Percentiles rank a stretch among this genome's conserved stretches.
These are phyloP conservation scores for Anseranas semipalmata DNA, from an alignment of 2,113 vertebrate species.

Conservation along the genomic window DNA sequence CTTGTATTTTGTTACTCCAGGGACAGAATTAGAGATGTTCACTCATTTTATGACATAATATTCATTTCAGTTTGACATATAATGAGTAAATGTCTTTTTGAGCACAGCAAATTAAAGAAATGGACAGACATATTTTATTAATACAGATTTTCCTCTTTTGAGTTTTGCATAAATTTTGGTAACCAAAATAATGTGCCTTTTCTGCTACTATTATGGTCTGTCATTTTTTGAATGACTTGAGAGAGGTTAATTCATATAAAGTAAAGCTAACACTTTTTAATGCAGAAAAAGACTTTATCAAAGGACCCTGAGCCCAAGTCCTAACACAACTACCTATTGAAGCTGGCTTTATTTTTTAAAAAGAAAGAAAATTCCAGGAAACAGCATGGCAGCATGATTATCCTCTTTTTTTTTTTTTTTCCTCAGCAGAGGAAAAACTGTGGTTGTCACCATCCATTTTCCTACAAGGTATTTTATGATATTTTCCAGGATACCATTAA, in stretches of 20 bases:
- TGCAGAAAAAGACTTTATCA: background rate
- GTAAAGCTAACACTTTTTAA: background rate
- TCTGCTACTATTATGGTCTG: background rate
- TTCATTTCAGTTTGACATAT: background rate
- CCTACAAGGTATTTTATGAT: background rate
- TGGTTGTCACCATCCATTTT: background rate
- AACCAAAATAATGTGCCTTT: background rate
- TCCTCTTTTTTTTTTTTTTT: background rate
- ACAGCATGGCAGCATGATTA: background rate
- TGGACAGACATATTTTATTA: background rate
- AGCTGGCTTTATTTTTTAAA: background rate
- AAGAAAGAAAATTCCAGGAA: background rate
- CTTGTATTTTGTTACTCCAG: background rate
- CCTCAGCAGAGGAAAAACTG: background rate
- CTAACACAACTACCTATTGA: background rate
- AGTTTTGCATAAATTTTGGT: background rate
- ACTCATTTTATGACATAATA: background rate
- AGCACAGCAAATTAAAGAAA: background rate
- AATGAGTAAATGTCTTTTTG: background rate
- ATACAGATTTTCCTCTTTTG: background rate
- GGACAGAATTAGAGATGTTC: background rate
- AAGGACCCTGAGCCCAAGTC: background rate
- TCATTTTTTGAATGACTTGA: background rate
- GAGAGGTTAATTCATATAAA: background rate
- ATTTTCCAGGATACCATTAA: background rate